A percentile compares a stretch with the other conserved stretches of the same genome.
Evolutionary conservation across 2,797 vertebrate genomes (phyloP).

Genomic region (Dendrocincla tyrannina): DNA sequence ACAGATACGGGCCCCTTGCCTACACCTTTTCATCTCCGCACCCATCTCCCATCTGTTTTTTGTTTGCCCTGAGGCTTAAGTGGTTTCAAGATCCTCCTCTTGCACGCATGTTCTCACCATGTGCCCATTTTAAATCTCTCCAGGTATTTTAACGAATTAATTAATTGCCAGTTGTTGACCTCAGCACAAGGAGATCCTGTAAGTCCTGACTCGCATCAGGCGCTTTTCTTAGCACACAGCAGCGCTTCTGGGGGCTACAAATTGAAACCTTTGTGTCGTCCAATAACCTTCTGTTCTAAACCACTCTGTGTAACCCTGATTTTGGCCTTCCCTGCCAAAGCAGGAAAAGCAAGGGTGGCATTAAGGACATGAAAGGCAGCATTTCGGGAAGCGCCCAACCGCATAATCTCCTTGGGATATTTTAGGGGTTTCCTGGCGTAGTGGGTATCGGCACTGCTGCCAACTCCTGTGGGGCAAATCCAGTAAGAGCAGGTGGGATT

Average conservation of each 20-base stretch:
- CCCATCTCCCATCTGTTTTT: constrained; percentile 40
- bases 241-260: neutral
- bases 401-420: neutral
- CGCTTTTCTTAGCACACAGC: neutral
- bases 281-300: neutral
- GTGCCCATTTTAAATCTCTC: constrained; percentile 20
- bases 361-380: neutral
- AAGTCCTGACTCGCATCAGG: constrained; percentile 42
- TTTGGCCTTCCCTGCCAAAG: constrained; percentile 13
- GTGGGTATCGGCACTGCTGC: neutral
- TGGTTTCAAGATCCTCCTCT: constrained; percentile 10
- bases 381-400: neutral
- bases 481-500: neutral
- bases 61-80: constrained; percentile 43
- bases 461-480: neutral
- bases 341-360: neutral
- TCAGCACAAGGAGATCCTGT: neutral
- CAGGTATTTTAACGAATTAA: constrained; percentile 18
- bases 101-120: neutral
- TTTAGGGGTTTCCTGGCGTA: neutral
- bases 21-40: neutral
- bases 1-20: neutral
- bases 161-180: constrained; percentile 22
- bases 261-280: neutral
- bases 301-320: neutral